Conservation (phyloP, 2,797 vertebrate species). For the Siniperca undulata region DNA sequence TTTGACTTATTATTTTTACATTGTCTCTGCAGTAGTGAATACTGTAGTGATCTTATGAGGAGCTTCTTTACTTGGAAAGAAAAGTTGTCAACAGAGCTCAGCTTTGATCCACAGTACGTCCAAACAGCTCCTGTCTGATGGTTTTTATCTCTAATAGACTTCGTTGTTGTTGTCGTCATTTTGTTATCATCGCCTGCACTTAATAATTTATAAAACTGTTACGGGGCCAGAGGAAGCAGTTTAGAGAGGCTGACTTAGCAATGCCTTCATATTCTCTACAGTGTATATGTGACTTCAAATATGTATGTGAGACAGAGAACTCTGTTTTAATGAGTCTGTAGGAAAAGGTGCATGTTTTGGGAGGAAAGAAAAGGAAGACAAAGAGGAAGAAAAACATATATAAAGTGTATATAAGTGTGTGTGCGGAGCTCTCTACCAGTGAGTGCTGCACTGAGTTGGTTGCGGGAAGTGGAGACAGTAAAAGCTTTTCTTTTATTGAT, state of each 20-base stretch:
- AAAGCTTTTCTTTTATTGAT: conserved; percentile 80
- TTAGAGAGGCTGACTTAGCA: neutral
- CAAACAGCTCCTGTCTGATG: neutral
- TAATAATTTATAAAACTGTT: conserved; percentile 65
- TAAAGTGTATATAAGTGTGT: neutral
- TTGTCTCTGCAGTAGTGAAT: neutral
- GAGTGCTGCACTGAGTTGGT: conserved; percentile 50
- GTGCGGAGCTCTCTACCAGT: conserved; percentile 8
- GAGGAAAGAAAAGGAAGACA: neutral
- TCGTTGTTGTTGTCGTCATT: conserved; percentile 31
- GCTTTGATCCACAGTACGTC: neutral
- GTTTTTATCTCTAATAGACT: conserved; percentile 10
- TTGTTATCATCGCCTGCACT: conserved; percentile 34
- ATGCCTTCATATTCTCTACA: neutral
- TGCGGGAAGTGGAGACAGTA: conserved; percentile 72
- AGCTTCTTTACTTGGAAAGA: neutral
- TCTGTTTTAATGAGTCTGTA: neutral
- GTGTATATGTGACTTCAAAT: neutral
- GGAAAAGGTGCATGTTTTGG: neutral
- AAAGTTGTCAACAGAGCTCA: no score
- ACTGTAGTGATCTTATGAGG: neutral
- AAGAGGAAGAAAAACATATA: neutral
- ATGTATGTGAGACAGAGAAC: accelerated
- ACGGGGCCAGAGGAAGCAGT: neutral
- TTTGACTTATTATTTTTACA: neutral